Conservation (phyloP, 2,797 vertebrate species). For the Numenius phaeopus region DNA sequence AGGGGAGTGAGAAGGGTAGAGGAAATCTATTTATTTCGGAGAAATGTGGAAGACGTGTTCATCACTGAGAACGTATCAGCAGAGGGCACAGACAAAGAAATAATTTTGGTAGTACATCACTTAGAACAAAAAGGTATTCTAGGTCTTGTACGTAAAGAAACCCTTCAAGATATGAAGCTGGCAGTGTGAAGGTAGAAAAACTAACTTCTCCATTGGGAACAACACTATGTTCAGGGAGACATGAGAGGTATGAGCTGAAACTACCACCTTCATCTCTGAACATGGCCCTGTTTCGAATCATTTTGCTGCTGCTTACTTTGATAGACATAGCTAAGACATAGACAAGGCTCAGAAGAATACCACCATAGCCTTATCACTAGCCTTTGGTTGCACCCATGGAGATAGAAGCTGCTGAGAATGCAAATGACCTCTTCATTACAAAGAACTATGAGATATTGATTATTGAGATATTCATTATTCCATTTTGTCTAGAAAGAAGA, state of each 20-base stretch:
- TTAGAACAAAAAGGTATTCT: background rate
- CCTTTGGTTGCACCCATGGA: background rate
- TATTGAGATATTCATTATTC: background rate
- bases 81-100: background rate
- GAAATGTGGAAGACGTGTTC: background rate
- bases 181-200: background rate
- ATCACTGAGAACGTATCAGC: background rate
- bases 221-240: background rate
- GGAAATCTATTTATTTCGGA: background rate
- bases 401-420: background rate
- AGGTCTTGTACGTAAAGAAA: background rate
- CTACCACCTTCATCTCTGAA: background rate
- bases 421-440: background rate
- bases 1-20: background rate
- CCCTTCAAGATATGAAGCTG: background rate
- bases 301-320: background rate
- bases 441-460: background rate
- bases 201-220: background rate
- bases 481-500: background rate
- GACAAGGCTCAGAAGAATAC: background rate
- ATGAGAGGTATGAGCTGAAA: background rate
- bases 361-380: background rate
- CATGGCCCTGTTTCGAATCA: background rate
- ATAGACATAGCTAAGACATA: fast-evolving
- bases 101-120: background rate